Conservation (phyloP, 1,140 invertebrate species). For the Drosophila asahinai region DNA sequence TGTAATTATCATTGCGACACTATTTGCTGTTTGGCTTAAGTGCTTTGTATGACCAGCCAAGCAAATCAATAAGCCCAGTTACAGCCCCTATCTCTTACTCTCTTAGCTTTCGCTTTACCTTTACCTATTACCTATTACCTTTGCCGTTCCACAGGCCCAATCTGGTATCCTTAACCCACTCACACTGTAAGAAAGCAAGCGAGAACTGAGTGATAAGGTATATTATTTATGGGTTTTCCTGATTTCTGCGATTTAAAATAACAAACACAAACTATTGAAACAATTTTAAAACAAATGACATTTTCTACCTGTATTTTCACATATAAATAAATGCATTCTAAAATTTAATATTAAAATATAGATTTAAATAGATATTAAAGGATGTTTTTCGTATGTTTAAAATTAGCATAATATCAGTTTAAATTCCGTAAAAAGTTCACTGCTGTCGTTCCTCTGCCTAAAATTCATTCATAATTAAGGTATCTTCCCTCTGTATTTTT, state of each 20-base stretch:
- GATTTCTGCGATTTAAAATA: too few relatives aligned
- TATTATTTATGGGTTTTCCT: too few relatives aligned
- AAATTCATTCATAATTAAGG: background rate
- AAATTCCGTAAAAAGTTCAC: too few relatives aligned
- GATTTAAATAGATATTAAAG: too few relatives aligned
- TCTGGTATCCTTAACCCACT: background rate
- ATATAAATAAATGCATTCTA: too few relatives aligned
- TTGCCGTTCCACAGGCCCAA: background rate
- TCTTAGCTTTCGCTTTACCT: conserved; percentile 14
- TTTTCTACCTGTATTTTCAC: too few relatives aligned
- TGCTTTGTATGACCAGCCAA: conserved; percentile 54
- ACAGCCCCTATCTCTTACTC: conserved; percentile 14
- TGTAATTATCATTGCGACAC: conserved; percentile 82
- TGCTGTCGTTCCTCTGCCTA: background rate
- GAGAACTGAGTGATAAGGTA: too few relatives aligned
- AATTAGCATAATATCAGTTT: too few relatives aligned
- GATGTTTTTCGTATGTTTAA: too few relatives aligned
- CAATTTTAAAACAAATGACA: too few relatives aligned
- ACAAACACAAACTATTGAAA: too few relatives aligned
- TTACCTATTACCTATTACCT: background rate
- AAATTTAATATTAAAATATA: too few relatives aligned
- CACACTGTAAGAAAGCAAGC: background rate
- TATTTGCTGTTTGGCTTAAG: conserved; percentile 79
- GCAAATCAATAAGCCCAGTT: conserved; percentile 68
- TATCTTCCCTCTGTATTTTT: background rate